Conservation (phyloP, 2,113 vertebrate genomes). For the Sylvia atricapilla region DNA sequence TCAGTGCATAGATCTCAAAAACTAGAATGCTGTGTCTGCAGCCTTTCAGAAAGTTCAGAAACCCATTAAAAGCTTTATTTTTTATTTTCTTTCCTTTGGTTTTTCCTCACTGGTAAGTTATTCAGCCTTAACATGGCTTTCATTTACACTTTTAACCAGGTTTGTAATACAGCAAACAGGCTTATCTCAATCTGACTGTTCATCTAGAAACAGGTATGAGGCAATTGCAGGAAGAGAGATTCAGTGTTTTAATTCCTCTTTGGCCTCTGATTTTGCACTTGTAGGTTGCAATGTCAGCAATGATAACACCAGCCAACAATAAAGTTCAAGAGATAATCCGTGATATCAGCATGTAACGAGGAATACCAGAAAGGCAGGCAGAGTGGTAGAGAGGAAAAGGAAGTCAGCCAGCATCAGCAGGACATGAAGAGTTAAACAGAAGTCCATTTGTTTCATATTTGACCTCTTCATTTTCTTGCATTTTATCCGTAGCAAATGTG, state of each 20-base stretch:
- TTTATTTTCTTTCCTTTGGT: not conserved
- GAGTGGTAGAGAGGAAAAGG: not conserved
- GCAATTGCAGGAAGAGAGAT: not conserved
- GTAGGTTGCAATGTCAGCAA: not conserved
- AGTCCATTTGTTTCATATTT: not conserved
- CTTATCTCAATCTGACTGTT: not conserved
- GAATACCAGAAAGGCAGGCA: not conserved
- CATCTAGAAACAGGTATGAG: not conserved
- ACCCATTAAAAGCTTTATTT: not conserved
- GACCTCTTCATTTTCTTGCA: not conserved
- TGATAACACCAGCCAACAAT: not conserved
- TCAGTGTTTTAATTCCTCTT: not conserved
- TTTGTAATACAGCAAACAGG: not conserved
- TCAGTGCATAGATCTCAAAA: conserved; percentile 21
- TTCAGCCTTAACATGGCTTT: not conserved
- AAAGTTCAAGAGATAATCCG: not conserved
- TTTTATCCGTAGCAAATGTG: not conserved
- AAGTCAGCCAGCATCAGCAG: not conserved
- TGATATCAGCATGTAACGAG: accelerated
- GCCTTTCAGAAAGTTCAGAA: conserved; percentile 5
- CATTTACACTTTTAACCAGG: not conserved
- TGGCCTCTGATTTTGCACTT: not conserved
- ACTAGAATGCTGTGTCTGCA: conserved; percentile 17
- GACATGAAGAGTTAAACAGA: not conserved
- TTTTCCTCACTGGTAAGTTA: not conserved